phyloP scores from a whole-genome alignment of 1,140 invertebrate species.

The Euura saliciscinereae region DNA sequence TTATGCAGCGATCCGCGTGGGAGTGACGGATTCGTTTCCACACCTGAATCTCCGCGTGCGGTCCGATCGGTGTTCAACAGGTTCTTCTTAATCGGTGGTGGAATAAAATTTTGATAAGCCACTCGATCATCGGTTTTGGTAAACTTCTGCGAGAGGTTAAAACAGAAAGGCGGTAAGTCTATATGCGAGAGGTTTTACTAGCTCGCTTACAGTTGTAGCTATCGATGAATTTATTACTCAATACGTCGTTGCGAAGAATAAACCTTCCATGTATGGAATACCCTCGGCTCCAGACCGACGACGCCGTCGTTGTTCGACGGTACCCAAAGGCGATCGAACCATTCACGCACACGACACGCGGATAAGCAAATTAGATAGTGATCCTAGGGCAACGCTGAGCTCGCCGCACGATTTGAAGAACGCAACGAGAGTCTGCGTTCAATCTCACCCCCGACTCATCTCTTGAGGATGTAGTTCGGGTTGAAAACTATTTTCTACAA shows the following conservation, averaged over 20 bases:
- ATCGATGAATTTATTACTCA: slow-evolving; percentile 16
- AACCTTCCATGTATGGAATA: slow-evolving; percentile 10
- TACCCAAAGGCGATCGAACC: slow-evolving; percentile 23
- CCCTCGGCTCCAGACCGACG: slow-evolving; percentile 8
- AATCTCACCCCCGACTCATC: too few species aligned
- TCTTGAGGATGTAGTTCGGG: too few species aligned
- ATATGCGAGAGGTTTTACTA: too few species aligned
- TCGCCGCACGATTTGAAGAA: too few species aligned
- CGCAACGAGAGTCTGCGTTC: too few species aligned
- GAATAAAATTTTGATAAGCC: too few species aligned
- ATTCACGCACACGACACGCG: too few species aligned
- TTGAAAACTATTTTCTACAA: too few species aligned
- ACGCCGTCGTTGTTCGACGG: slow-evolving; percentile 30
- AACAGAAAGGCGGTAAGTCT: background rate
- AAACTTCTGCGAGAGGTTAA: background rate
- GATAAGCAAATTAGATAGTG: too few species aligned
- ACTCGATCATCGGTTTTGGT: too few species aligned
- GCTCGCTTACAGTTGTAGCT: background rate
- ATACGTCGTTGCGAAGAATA: slow-evolving; percentile 11
- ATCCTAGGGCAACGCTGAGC: too few species aligned
- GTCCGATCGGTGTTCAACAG: background rate
- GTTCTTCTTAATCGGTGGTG: too few species aligned
- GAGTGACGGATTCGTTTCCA: background rate
- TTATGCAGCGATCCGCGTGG: background rate
- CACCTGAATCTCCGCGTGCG: background rate